These are phyloP conservation scores for Megaceryle torquata DNA, from an alignment of 2,113 vertebrate species.

Conservation along the genomic window DNA sequence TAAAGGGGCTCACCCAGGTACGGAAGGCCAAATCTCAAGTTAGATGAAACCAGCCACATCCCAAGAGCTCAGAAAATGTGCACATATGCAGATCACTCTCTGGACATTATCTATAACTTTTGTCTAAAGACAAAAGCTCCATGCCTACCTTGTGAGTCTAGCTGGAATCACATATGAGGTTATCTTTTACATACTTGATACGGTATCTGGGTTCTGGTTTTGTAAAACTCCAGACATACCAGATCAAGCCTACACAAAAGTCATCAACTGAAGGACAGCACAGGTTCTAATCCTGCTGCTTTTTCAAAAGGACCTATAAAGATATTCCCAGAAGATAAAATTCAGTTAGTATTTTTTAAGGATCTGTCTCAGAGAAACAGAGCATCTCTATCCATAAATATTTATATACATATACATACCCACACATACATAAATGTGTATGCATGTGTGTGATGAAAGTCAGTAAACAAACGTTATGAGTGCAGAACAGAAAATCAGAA, in stretches of 20 bases:
- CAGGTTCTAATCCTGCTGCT: background rate
- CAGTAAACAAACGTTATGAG: background rate
- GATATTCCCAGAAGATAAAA: background rate
- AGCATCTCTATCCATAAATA: background rate
- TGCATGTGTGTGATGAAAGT: background rate
- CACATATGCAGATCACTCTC: background rate
- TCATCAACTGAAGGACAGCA: background rate
- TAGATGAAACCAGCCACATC: background rate
- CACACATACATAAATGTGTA: no score
- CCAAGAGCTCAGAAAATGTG: background rate
- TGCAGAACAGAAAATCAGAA: background rate
- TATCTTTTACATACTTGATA: background rate
- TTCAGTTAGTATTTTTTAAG: background rate
- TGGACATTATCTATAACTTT: accelerated
- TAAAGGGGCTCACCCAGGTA: background rate
- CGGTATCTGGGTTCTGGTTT: background rate
- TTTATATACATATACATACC: background rate
- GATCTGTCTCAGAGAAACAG: background rate
- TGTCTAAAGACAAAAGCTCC: background rate
- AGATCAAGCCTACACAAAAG: background rate
- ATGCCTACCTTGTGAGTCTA: background rate
- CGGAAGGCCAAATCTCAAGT: background rate
- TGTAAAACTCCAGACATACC: background rate
- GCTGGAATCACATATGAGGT: background rate
- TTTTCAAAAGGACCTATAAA: background rate